Evolutionary conservation across 2,888 invertebrate species (phyloP), one percentile per base, ranked within the genome.

Genomic region (Arctia plantaginis): DNA sequence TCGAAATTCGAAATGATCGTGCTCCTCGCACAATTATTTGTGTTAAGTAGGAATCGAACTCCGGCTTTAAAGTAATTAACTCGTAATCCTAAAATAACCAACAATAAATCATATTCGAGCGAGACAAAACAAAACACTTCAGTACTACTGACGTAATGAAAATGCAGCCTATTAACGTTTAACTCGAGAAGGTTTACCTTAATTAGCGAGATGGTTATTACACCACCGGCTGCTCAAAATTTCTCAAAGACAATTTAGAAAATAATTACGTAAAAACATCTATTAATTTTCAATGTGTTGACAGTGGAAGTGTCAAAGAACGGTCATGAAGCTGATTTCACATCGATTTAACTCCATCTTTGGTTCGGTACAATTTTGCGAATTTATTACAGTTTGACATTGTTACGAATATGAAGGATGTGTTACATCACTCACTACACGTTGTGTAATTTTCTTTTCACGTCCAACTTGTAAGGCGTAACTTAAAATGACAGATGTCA

Each of bases 391-490:
- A 65, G 20, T 47, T 44, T 47, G 55, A 55, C 74, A 68, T 35
- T 65, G 64, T 59, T 69, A 68, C 65, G 44, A 69, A 69, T 55
- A 59, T 55, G 62, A 70, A 70, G 41, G 12, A 27, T 35, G n/a
- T 62, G 30, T 69, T 72, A 72, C 62, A 69, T 66, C 69, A 69
- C 66, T 72, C 62, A 13, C 20, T 66, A 68, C n/a, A 72, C 79
- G 78, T 67, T 71, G 67, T 66, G 35, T 66, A 75, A 69, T 77
- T 70, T 74, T 76, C 64, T 70, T 74, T 71, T 47, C 30, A 66
- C 55, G 65, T 59, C 18, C 39, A 59, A 27, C 59, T 13, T 67
- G 71, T 55, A 51, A 27, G 71, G 55, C 20, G 69, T 39, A 66
- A 35, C 30, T 64, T 71, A 33, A 51, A 27, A 68, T 33, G 69